Evolutionary conservation across 2,888 invertebrate genomes (phyloP), one percentile per base, ranked within the genome.

Genomic region (Ochlodes sylvanus): DNA sequence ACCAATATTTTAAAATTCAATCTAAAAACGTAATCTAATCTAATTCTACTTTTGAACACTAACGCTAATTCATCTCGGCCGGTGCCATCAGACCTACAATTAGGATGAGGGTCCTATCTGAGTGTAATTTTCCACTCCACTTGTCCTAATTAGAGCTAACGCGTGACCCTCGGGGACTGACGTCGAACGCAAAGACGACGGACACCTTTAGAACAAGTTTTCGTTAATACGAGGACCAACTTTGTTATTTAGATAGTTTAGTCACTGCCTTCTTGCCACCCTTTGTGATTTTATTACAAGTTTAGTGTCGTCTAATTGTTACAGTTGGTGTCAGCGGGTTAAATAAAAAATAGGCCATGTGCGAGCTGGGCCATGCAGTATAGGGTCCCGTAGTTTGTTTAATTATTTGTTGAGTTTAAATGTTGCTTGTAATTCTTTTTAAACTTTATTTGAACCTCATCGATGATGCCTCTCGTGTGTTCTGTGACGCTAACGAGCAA

Each of bases 61-160:
- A 65, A 66, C 19, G 52, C 54, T 66, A 66, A 60, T 54, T 60
- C 66, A 60, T 66, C 60, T 38, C 52, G 52, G 52, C 15, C 32
- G 66, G 52, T 17, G 57, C 57, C 27, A 65, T 65, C 65, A 65
- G 47, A 41, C 19, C 65, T 50, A 52, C 66, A 58, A 66, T 58
- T 66, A 66, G 66, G 60, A 58, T 38, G 66, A 52, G 60, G 66
- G 54, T 41, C 54, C 79, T 77, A 82, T 84, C 86, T 81, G 83
- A 77, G 77, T 82, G 89, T 86, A 85, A 89, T 89, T 89, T 89
- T 88, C 87, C 86, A 81, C 86, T 76, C 86, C 86, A 87, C 87
- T 89, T 85, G 85, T 75, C 82, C 83, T 89, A 89, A 90, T 90
- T 89, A 88, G 88, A 86, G 85, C 86, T 85, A 85, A 80, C 79